Evolutionary conservation across 2,113 vertebrate species (phyloP).

Genomic region (Pollachius pollachius): DNA sequence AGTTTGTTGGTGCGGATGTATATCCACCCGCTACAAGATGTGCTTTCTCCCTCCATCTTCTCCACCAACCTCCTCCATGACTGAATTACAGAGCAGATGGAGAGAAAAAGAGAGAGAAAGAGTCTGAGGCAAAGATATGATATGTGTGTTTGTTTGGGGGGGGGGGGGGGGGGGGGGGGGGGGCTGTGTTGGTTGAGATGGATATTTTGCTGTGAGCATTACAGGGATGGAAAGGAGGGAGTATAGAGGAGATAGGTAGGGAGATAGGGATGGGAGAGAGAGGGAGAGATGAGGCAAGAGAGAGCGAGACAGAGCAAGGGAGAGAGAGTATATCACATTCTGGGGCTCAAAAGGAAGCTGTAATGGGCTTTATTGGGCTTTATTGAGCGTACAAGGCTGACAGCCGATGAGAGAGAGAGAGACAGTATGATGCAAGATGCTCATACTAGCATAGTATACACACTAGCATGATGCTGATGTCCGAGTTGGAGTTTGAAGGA

Average conservation of each 20-base stretch:
- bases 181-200: not conserved
- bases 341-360: too few species aligned
- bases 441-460: too few species aligned
- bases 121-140: not conserved
- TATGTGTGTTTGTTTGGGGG: not conserved
- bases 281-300: slow-evolving; percentile 17
- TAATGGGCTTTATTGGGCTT: too few species aligned
- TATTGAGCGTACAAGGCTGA: too few species aligned
- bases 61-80: slow-evolving; percentile 55
- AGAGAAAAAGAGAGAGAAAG: slow-evolving; percentile 14
- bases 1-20: not conserved
- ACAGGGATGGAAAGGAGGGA: slow-evolving; percentile 19
- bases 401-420: too few species aligned
- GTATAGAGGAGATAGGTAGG: slow-evolving; percentile 9
- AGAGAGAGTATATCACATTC: too few species aligned
- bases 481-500: too few species aligned
- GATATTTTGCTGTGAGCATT: slow-evolving; percentile 37
- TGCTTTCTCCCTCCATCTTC: slow-evolving; percentile 36
- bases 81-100: slow-evolving; percentile 68
- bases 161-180: not conserved
- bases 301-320: slow-evolving; percentile 15
- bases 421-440: too few species aligned
- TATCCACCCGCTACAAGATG: not conserved
- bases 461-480: too few species aligned
- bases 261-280: not conserved